A percentile compares a stretch with the other conserved stretches of the same genome.
phyloP scores from a whole-genome alignment of 2,888 invertebrate genomes.

The Volucella zonaria region DNA sequence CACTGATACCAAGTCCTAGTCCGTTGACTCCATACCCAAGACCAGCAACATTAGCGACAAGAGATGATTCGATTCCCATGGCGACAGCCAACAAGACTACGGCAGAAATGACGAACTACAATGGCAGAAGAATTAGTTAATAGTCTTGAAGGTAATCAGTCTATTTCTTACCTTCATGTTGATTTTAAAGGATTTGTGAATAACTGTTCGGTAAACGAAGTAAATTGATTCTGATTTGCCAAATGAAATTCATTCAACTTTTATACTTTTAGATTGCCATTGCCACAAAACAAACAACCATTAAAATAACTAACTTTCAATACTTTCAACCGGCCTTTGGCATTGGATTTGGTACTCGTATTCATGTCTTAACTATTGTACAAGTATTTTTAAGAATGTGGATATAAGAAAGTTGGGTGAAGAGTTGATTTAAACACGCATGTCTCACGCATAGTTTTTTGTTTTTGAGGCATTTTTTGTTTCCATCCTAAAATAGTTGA shows the following conservation, averaged over 20 bases:
- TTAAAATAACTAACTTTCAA: too few species aligned
- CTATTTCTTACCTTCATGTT: constrained; percentile 65
- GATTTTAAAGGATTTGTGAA: constrained; percentile 74
- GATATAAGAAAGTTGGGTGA: too few species aligned
- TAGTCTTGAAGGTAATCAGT: neutral
- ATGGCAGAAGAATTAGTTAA: neutral
- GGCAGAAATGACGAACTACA: constrained; percentile 78
- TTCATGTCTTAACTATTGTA: too few species aligned
- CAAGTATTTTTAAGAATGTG: too few species aligned
- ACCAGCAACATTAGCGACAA: constrained; percentile 45
- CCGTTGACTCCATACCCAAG: neutral
- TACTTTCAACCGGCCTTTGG: too few species aligned
- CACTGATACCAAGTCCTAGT: constrained; percentile 5
- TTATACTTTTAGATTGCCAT: constrained; percentile 20
- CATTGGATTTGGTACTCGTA: too few species aligned
- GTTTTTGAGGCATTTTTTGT: too few species aligned
- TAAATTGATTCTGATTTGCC: constrained; percentile 48
- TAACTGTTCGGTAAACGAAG: constrained; percentile 42
- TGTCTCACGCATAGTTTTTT: too few species aligned
- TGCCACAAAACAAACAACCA: too few species aligned
- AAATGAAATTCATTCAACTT: constrained; percentile 20
- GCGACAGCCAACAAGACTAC: constrained; percentile 81
- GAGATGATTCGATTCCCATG: constrained; percentile 80
- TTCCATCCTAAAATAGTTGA: too few species aligned
- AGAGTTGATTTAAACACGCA: too few species aligned